Evolutionary conservation across 2,888 invertebrate species (phyloP).

Genomic region (Drosophila vallismaia): DNA sequence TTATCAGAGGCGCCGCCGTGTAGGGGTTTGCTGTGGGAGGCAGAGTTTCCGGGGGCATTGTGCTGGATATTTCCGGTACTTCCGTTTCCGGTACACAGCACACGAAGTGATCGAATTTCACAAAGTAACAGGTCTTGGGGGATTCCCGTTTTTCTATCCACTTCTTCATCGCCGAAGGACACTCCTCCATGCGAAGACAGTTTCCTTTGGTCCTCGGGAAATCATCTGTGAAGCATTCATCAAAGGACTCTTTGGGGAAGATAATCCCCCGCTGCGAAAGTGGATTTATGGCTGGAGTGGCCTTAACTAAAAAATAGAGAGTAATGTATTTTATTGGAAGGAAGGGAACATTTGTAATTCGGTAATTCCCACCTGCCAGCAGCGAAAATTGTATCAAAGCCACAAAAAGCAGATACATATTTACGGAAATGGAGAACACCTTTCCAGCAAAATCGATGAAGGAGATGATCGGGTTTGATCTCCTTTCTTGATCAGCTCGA

Average conservation of each 20-base stretch:
- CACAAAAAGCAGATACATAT: conserved; percentile 7
- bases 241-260: conserved; percentile 66
- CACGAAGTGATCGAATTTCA: conserved; percentile 75
- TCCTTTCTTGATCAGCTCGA: conserved; percentile 32
- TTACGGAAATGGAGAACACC: background rate
- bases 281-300: conserved; percentile 58
- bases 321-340: background rate
- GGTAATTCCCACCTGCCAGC: conserved; percentile 7
- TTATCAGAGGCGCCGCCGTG: background rate
- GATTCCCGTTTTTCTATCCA: conserved; percentile 60
- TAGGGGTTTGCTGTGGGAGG: conserved; percentile 10
- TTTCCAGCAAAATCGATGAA: background rate
- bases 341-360: too few species aligned
- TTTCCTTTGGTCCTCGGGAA: conserved; percentile 41
- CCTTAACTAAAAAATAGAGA: conserved; percentile 23
- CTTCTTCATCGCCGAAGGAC: conserved; percentile 58
- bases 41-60: conserved; percentile 8
- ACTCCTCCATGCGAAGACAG: conserved; percentile 68
- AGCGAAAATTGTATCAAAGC: conserved; percentile 3
- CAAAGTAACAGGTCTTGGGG: conserved; percentile 78
- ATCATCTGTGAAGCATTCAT: conserved; percentile 68
- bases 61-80: conserved; percentile 3
- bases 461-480: conserved; percentile 6
- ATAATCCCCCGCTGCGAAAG: conserved; percentile 64
- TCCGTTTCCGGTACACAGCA: conserved; percentile 57